Base-by-base conservation (phyloP, 2,113 vertebrate genomes). In the Tachuris rubrigastra region DNA sequence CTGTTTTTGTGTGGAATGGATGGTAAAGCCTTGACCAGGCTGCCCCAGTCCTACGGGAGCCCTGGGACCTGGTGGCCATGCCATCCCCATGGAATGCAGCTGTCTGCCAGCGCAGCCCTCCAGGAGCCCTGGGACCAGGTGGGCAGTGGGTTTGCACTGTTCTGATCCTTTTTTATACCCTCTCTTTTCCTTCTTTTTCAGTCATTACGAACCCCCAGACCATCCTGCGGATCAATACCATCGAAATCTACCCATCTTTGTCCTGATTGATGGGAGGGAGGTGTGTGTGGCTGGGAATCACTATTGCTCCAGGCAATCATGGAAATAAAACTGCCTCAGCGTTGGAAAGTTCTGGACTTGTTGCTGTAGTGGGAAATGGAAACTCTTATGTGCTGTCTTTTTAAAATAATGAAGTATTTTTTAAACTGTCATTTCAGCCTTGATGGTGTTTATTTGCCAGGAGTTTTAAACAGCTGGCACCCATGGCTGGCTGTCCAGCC, bases 161-260 rank as follows among this genome's bases (percentile, higher is more conserved):
- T 16, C 87, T 95, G 15, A 96, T 19, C 22, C 5, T 2, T 27
- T 50, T 12, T 62, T 35, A 56, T 87, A 44, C 20, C 80, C 28
- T 14, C 10, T 65, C 31, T 85, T 87, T 65, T n/a, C 46, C 19
- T 79, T 95, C 71, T 94, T 71, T 97, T 92, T 14, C 98, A 99
- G 99, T 98, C 59, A 97, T 97, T 2, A 16, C 95, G 35, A 96
- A 82, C 47, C 98, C 98, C 0, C 99, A 99, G 97, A 99, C 98
- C 0, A 30, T 99, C 41, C 98, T 99, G 8, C 94, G 99, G 90
- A 98, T 99, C 80, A 99, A 99, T 97, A 96, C 84, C 92, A 97
- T 99, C 1, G 97, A 98, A 63, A 95, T 99, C 9, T 98, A 98
- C 23, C 98, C 98, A 1, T 13, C 84, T 25, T 78, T 99, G 89